Conservation (phyloP, 2,113 vertebrate species). For the Acrocephalus arundinaceus region DNA sequence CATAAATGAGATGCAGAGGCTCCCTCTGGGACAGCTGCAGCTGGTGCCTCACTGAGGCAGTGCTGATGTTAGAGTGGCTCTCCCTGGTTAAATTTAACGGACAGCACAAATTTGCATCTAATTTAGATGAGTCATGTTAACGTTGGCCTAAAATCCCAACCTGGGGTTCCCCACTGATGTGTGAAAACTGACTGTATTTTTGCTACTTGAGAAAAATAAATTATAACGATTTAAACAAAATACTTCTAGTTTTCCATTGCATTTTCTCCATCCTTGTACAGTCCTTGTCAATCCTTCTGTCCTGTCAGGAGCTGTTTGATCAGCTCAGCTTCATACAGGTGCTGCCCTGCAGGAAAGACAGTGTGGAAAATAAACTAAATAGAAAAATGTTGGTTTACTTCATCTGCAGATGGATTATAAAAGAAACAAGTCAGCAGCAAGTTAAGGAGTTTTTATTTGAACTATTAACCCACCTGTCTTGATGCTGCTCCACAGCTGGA, state of each 20-base stretch:
- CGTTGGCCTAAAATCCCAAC: not conserved
- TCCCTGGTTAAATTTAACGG: not conserved
- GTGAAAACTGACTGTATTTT: not conserved
- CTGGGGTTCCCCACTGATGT: not conserved
- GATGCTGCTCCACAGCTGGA: not conserved
- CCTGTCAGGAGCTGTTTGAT: not conserved
- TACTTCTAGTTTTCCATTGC: not conserved
- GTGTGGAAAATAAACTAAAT: fast-evolving
- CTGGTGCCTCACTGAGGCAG: not conserved
- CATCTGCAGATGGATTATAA: not conserved
- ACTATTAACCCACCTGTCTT: not conserved
- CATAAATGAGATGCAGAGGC: not conserved
- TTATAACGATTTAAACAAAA: not conserved
- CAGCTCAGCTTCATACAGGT: not conserved
- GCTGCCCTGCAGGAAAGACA: not conserved
- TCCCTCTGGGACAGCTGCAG: not conserved
- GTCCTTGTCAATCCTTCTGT: not conserved
- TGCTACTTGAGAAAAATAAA: constrained; percentile 27
- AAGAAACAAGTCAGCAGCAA: not conserved
- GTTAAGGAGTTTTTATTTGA: not conserved
- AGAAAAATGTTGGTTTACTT: not conserved
- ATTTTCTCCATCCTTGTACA: not conserved
- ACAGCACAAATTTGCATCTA: not conserved
- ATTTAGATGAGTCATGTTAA: not conserved
- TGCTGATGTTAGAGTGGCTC: not conserved